Evolutionary conservation across 2,888 invertebrate genomes (phyloP), one percentile per base, ranked within the genome.

Genomic region (Limnephilus marmoratus): DNA sequence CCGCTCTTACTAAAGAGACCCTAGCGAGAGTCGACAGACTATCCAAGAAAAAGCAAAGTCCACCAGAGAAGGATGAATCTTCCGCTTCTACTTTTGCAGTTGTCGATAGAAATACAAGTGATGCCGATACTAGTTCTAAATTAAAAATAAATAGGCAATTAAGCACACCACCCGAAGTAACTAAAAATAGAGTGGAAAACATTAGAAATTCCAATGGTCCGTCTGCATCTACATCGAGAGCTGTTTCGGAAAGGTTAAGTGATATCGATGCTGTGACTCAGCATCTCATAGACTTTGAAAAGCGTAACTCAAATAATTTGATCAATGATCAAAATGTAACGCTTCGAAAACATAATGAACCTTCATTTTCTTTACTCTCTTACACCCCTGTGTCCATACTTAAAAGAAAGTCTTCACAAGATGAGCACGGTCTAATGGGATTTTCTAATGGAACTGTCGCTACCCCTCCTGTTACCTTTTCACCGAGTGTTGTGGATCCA

Each of bases 381-480:
- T 96, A 95, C 94, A 96, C 95, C 94, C 96, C 95, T 94, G 97
- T 97, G 92, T 97, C 97, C 92, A 97, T 97, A 94, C 95, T 98
- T 85, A 98, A 98, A 95, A 97, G 97, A 94, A 97, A 97, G 94
- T 96, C 96, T 81, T 94, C 96, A 93, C 96, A 97, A 90, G 97
- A 97, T 94, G 96, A 97, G 92, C 95, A 94, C 94, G 95, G 95
- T 89, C 95, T 96, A 91, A 95, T 96, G 31, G 95, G 95, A 49
- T 96, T 95, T 91, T 95, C 96, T 4, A 96, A 96, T 94, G 96
- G 97, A 94, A 96, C 96, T 88, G 96, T 96, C 93, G 95, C 96
- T 92, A 96, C 97, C 41, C 97, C 98, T 41, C 98, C 98, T 15
- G 98, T 98, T 7, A 98, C 98, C n/a, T 98, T 98, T 95, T 98